These are phyloP conservation scores for Montipora foliosa DNA, from an alignment of 64 coral and sea anemone species.

Conservation along the genomic window DNA sequence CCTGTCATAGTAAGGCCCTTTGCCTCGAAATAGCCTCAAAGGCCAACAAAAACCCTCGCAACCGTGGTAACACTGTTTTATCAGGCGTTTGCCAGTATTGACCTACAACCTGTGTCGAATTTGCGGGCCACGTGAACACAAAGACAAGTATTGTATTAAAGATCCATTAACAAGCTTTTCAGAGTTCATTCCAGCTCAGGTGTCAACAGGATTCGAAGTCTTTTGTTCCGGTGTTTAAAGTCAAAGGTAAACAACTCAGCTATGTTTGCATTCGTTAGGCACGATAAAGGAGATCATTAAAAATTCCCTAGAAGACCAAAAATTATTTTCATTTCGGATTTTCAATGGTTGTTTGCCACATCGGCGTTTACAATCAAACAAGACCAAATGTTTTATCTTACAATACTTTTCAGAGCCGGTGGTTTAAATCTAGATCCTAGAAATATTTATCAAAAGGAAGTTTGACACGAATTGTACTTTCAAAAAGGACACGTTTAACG, in stretches of 20 bases:
- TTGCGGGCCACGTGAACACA: background rate
- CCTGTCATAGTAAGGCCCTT: background rate
- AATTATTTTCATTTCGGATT: too few relatives aligned
- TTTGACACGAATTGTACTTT: too few relatives aligned
- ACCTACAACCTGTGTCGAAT: background rate
- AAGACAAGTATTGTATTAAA: conserved; percentile 52
- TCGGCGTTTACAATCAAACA: too few relatives aligned
- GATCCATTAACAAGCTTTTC: conserved; percentile 42
- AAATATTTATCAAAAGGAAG: too few relatives aligned
- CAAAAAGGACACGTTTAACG: too few relatives aligned
- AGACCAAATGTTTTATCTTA: too few relatives aligned
- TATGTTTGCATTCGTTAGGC: conserved; percentile 18
- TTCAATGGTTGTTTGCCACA: too few relatives aligned
- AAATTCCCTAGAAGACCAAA: background rate
- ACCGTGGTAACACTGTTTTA: conserved; percentile 8
- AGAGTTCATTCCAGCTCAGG: conserved; percentile 20
- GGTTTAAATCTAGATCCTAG: too few relatives aligned
- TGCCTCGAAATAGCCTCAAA: background rate
- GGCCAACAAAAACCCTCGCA: conserved; percentile 12
- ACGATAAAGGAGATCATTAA: background rate
- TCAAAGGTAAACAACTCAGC: background rate
- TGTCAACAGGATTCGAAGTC: conserved; percentile 3
- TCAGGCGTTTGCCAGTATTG: conserved; percentile 9
- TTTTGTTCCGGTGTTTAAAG: conserved; percentile 32
- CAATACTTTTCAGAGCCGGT: too few relatives aligned